phyloP scores from a whole-genome alignment of 2,113 vertebrate species.

The Synchiropus splendidus region DNA sequence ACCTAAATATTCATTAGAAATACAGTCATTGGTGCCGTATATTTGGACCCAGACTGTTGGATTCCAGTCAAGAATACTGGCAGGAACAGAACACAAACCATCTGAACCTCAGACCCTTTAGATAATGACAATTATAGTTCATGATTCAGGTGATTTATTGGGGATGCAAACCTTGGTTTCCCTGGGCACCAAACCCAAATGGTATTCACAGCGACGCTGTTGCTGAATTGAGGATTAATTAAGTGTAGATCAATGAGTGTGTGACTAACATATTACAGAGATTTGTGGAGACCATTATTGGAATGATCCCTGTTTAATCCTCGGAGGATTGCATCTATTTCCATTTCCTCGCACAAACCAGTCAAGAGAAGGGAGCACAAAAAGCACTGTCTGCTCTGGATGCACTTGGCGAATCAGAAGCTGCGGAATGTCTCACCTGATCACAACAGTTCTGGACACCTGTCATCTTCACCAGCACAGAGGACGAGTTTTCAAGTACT shows the following conservation, averaged over 20 bases:
- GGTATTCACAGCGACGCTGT: background rate
- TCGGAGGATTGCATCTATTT: slow-evolving; percentile 4
- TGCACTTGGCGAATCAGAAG: background rate
- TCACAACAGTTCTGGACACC: too few species aligned
- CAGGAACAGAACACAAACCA: too few species aligned
- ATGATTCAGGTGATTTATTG: background rate
- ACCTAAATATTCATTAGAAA: too few species aligned
- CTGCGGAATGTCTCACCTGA: too few species aligned
- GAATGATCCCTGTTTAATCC: slow-evolving; percentile 3
- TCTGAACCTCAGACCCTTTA: too few species aligned
- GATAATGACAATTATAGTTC: too few species aligned
- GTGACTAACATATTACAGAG: background rate
- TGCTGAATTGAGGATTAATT: background rate
- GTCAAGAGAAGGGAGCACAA: slow-evolving; percentile 4
- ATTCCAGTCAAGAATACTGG: too few species aligned
- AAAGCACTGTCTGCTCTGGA: background rate
- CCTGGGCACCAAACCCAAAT: background rate
- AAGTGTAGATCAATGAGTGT: background rate
- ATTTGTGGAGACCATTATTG: slow-evolving; percentile 1
- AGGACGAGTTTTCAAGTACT: too few species aligned
- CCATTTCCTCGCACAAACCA: background rate
- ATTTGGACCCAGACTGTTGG: too few species aligned
- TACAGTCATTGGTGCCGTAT: too few species aligned
- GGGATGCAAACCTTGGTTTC: background rate
- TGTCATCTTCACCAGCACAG: too few species aligned